A percentile compares a stretch with the other conserved stretches of the same genome.
Conservation (phyloP, 1,140 invertebrate genomes). For the Carcinoscorpius rotundicauda region DNA sequence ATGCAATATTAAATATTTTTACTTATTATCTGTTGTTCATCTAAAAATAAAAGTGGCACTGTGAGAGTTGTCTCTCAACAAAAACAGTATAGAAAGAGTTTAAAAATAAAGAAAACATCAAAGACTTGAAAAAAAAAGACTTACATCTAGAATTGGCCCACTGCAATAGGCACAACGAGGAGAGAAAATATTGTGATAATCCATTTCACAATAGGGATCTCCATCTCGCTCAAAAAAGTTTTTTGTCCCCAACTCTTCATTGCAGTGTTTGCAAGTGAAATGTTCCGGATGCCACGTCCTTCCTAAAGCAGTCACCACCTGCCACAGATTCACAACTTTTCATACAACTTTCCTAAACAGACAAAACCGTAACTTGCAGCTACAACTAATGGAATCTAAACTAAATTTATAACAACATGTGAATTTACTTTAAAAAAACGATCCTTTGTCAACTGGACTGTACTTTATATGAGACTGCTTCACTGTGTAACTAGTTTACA, state of each 20-base stretch:
- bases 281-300: constrained; percentile 99
- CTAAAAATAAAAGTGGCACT: too few relatives aligned
- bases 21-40: too few relatives aligned
- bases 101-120: too few relatives aligned
- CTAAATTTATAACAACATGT: not conserved
- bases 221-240: constrained; percentile 98
- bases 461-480: too few relatives aligned
- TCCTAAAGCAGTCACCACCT: constrained; percentile 86
- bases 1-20: too few relatives aligned
- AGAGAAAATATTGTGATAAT: constrained; percentile 96
- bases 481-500: too few relatives aligned
- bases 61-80: not conserved
- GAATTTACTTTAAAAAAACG: too few relatives aligned
- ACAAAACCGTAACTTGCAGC: too few relatives aligned
- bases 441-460: too few relatives aligned
- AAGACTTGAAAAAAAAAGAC: constrained; percentile 16
- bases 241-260: constrained; percentile 86
- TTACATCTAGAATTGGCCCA: constrained; percentile 92
- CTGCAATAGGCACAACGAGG: constrained; percentile 96
- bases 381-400: too few relatives aligned
- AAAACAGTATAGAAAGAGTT: too few relatives aligned
- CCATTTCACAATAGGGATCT: constrained; percentile 90
- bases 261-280: constrained; percentile 94
- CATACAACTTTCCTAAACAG: too few relatives aligned
- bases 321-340: constrained; percentile 27